Base-by-base conservation (phyloP, 2,888 invertebrate species). In the Leptothorax acervorum region DNA sequence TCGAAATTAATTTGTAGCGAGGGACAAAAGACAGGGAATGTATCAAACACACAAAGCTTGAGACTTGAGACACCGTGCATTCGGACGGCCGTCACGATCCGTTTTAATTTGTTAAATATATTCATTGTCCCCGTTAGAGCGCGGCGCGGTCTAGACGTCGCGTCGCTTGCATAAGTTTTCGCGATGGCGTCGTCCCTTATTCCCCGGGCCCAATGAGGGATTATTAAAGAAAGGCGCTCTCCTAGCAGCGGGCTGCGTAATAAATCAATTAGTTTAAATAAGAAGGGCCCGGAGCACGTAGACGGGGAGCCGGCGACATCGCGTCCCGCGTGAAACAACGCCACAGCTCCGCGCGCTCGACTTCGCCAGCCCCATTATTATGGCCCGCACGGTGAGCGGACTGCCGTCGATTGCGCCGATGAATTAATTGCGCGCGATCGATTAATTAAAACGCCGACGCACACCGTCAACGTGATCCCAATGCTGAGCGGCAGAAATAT, bases 381-480 rank as follows among this genome's bases (percentile, higher is more conserved):
- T 81, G 81, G 63, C 45, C 12, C 55, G 55, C 81, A 60, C 63
- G 42, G 18, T 39, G 74, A 55, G 53, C 66, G 55, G 71, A 62
- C 71, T 74, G 51, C 84, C 71, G 89, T 87, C 86, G 88, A 86
- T 87, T 84, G 70, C 63, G 74, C 65, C 74, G 57, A 86, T 73
- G 81, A 87, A 88, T 87, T 87, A 87, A 87, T 88, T 85, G 76
- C 82, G 84, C 84, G 84, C 68, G 74, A 70, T 78, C 86, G 81
- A 88, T 88, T 87, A 86, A 87, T 88, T 88, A 87, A 86, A 89
- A 86, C 73, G 74, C 89, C 75, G 60, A 75, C 75, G 57, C 48
- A 39, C 23, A 39, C 23, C 35, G 60, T 35, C 60, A 75, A 75
- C 75, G 75, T 81, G 75, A 81, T 74, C 23, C 48, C 75, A 74